These are phyloP conservation scores for Halichoerus grypus DNA, from an alignment of 2,113 vertebrate species.

Conservation along the genomic window DNA sequence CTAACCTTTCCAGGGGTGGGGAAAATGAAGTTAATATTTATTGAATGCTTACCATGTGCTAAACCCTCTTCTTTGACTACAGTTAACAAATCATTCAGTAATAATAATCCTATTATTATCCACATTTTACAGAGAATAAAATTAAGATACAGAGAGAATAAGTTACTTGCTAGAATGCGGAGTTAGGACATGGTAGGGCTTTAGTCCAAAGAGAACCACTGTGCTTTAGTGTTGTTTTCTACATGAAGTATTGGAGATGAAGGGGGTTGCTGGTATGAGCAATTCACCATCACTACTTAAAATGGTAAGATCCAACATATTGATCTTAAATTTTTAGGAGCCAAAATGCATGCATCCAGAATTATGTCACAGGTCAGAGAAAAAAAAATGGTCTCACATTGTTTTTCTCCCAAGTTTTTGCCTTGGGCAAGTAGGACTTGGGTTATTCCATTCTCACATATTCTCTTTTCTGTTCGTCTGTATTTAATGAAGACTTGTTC, in stretches of 20 bases:
- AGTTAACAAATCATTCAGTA: neutral
- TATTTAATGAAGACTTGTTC: constrained; percentile 69
- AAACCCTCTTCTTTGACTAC: neutral
- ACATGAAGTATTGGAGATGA: neutral
- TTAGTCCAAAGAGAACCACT: neutral
- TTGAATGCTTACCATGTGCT: neutral
- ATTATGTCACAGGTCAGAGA: constrained; percentile 53
- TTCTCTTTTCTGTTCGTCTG: constrained; percentile 48
- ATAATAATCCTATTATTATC: neutral
- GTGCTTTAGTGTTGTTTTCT: constrained; percentile 11
- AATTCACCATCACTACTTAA: constrained; percentile 34
- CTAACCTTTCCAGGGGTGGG: neutral
- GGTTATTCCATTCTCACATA: constrained; percentile 32
- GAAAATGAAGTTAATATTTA: neutral
- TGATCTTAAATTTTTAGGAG: constrained; percentile 39
- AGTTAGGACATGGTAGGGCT: neutral
- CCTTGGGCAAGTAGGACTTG: constrained; percentile 45
- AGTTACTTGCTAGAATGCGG: neutral
- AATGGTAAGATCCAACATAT: neutral
- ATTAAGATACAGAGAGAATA: neutral
- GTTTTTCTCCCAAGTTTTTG: constrained; percentile 59
- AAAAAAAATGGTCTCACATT: neutral
- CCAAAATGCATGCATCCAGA: neutral
- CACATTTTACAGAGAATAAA: neutral
- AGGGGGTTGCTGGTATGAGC: neutral